Evolutionary conservation across 1,140 invertebrate genomes (phyloP), one percentile per base, ranked within the genome.

Genomic region (Sitobion miscanthi): DNA sequence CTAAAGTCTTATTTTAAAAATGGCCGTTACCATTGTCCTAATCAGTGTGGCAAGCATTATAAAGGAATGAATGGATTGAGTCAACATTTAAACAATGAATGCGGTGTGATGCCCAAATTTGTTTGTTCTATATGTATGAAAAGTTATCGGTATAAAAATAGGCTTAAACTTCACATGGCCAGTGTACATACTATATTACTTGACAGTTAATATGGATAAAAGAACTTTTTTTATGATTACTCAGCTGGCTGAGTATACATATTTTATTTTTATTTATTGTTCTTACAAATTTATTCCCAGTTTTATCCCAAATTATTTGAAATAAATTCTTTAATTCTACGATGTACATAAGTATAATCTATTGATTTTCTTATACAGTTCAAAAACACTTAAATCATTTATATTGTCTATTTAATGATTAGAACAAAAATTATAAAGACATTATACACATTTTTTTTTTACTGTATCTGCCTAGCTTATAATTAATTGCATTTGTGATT

Each of bases 31-130:
- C 49, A 93, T 54, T 94, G 93, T 45, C 93, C 93, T 2, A 94
- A 93, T 25, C 7, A 17, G 4, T 94, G 94, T 91, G 77, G 93
- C 11, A 82, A 93, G 35, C 45, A 89, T 90, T 94, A 94, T 57
- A 94, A 94, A 94, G 57, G 25, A 49, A 93, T 94, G 83, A 94
- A 94, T 25, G 94, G 94, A 47, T 91, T 95, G 9, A 89, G 90
- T 49, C 94, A 94, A n/a, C 96, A 96, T 94, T 94, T 95, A 93
- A 95, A 95, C 42, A 95, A 95, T 92, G 95, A 96, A 94, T 96
- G 96, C 93, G 95, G 95, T 11, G 95, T 95, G 35, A 94, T 94
- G 52, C 95, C 95, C 17, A 95, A 90, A 88, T 94, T 94, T 87
- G 52, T 83, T n/a, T 94, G 94, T 87, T 49, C 95, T 38, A 95